Percentiles rank a stretch among this genome's conserved stretches.
Conservation (phyloP, 2,888 invertebrate species). For the Stenodera caucasica region DNA sequence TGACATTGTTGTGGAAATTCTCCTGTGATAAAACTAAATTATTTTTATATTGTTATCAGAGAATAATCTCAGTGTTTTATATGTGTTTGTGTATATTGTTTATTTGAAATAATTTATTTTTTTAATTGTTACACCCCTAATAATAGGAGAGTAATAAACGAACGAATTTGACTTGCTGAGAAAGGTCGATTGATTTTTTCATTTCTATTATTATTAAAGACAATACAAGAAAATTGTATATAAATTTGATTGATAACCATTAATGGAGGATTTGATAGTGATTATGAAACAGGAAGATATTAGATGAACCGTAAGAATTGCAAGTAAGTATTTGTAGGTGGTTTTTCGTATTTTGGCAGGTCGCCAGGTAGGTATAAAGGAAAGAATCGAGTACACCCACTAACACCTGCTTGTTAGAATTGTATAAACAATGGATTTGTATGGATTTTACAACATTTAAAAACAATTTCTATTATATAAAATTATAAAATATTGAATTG, state of each 20-base stretch:
- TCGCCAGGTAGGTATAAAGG: constrained; percentile 44
- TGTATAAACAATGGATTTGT: constrained; percentile 6
- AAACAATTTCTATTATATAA: not conserved
- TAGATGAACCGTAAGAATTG: constrained; percentile 48
- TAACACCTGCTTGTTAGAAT: constrained; percentile 51
- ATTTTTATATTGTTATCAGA: constrained; percentile 31
- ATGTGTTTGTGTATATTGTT: constrained; percentile 25
- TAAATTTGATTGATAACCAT: not conserved
- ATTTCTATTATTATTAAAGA: constrained; percentile 14
- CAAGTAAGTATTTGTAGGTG: constrained; percentile 51
- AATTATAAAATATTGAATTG: not conserved
- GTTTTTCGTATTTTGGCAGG: constrained; percentile 47
- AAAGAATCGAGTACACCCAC: constrained; percentile 50
- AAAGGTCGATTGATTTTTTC: constrained; percentile 42
- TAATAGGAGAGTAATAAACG: constrained; percentile 12
- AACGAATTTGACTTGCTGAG: not conserved
- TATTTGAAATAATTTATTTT: constrained; percentile 16
- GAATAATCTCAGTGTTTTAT: constrained; percentile 39
- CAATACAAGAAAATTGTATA: constrained; percentile 7
- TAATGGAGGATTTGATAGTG: constrained; percentile 8
- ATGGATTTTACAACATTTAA: not conserved
- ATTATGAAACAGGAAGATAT: constrained; percentile 44
- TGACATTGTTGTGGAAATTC: constrained; percentile 37
- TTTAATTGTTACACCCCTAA: constrained; percentile 45
- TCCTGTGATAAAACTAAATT: constrained; percentile 40